Conservation (phyloP, 2,797 vertebrate species). For the Syngnathus rostellatus region DNA sequence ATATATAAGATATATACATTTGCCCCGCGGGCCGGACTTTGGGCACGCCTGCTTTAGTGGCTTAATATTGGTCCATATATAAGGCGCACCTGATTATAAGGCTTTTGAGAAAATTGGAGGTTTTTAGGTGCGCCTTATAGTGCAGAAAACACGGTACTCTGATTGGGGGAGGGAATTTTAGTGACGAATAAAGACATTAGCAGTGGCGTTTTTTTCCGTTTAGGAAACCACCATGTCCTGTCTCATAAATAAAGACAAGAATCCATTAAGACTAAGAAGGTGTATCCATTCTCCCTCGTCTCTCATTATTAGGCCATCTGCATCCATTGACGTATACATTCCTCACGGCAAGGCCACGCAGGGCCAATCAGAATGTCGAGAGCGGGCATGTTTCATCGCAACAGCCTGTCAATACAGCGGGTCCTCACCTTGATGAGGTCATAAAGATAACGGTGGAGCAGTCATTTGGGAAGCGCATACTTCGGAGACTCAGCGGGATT, state of each 20-base stretch:
- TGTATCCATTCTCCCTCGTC: conserved; percentile 50
- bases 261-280: conserved; percentile 46
- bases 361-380: conserved; percentile 23
- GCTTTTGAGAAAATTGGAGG: no score
- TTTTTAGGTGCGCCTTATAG: no score
- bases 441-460: conserved; percentile 34
- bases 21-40: no score
- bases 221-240: conserved; percentile 49
- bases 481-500: conserved; percentile 14
- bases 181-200: conserved; percentile 64
- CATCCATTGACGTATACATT: conserved; percentile 50
- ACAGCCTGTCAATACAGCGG: conserved; percentile 23
- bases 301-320: conserved; percentile 59
- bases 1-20: no score
- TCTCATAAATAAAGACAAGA: conserved; percentile 59
- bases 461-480: conserved; percentile 16
- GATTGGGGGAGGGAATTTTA: conserved; percentile 21
- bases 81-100: no score
- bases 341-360: conserved; percentile 42
- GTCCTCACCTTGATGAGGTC: conserved; percentile 46
- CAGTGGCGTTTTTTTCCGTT: conserved; percentile 44
- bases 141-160: no score
- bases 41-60: no score
- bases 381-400: conserved; percentile 28
- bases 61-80: no score